These are phyloP conservation scores for Cuniculus paca DNA, from an alignment of 2,797 vertebrate species.

Conservation along the genomic window DNA sequence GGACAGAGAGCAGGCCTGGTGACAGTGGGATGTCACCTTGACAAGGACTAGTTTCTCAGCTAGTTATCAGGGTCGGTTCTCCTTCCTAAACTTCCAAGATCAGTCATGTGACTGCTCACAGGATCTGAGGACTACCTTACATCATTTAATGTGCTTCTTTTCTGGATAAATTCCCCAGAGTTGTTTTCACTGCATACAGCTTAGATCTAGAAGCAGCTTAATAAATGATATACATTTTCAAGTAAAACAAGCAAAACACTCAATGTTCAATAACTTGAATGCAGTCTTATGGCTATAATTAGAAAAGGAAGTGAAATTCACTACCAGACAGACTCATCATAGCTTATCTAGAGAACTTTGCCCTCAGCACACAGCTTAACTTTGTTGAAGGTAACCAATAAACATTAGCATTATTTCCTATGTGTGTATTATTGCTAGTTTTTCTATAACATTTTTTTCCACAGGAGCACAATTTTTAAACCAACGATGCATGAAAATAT, in stretches of 20 bases:
- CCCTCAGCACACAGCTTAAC: background rate
- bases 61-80: background rate
- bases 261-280: background rate
- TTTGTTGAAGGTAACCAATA: background rate
- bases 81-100: background rate
- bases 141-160: background rate
- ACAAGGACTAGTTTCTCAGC: rapidly evolving
- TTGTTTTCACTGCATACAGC: background rate
- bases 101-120: too few relatives aligned
- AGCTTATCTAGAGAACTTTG: background rate
- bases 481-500: background rate
- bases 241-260: background rate
- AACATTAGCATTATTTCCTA: background rate
- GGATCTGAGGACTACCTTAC: background rate
- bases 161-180: background rate
- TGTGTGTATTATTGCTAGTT: background rate
- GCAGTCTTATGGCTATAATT: background rate
- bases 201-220: background rate
- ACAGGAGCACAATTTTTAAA: background rate
- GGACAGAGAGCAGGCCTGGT: background rate
- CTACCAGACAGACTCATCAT: rapidly evolving
- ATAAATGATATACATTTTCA: background rate
- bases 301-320: background rate
- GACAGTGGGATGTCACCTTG: background rate
- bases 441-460: background rate